phyloP scores from a whole-genome alignment of 1,140 invertebrate genomes.

The Drosophila serrata region DNA sequence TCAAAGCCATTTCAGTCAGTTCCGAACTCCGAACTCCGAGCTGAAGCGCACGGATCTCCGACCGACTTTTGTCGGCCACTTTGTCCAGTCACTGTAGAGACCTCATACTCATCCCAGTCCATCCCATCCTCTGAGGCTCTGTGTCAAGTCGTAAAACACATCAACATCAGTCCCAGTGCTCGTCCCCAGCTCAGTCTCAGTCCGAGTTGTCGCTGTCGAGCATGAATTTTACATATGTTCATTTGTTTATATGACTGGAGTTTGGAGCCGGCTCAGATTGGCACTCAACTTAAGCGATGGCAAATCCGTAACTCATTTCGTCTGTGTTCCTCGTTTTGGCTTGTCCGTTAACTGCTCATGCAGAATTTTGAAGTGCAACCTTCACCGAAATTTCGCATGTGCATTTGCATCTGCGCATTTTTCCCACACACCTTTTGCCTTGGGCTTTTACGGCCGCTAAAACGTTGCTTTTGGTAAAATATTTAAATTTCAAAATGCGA shows the following conservation, averaged over 20 bases:
- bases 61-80: constrained; percentile 81
- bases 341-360: constrained; percentile 28
- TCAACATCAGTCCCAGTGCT: constrained; percentile 51
- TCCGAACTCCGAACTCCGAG: constrained; percentile 29
- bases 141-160: constrained; percentile 80
- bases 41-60: constrained; percentile 45
- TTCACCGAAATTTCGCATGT: constrained; percentile 59
- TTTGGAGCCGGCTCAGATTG: constrained; percentile 68
- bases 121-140: constrained; percentile 40
- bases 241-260: constrained; percentile 78
- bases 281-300: constrained; percentile 79
- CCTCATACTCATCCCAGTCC: constrained; percentile 22
- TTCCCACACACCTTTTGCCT: constrained; percentile 50
- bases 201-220: constrained; percentile 48
- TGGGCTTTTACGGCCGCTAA: background rate
- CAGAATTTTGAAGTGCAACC: constrained; percentile 52
- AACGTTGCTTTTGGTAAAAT: background rate
- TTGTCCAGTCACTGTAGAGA: constrained; percentile 69
- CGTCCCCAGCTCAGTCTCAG: constrained; percentile 13
- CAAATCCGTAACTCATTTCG: constrained; percentile 83
- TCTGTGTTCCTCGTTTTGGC: constrained; percentile 45
- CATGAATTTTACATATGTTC: constrained; percentile 78
- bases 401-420: constrained; percentile 45
- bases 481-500: background rate
- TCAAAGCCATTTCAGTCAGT: constrained; percentile 75